Base-by-base conservation (phyloP, 2,888 invertebrate species). In the Brenthis ino region DNA sequence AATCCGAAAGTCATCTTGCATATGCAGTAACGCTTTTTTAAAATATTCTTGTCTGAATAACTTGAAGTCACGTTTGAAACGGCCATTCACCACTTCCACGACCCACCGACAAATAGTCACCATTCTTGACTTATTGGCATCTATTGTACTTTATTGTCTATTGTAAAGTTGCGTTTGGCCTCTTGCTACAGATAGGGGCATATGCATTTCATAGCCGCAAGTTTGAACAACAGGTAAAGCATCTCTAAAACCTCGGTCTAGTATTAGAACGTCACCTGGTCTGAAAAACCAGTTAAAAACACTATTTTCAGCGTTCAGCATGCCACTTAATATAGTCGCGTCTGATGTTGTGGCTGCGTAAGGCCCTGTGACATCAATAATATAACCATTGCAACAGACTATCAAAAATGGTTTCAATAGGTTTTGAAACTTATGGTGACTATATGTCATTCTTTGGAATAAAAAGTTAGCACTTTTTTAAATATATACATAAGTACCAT, bases 11-110 rank as follows among this genome's bases (percentile, higher is more conserved):
- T 71, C 68, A 47, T 61, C 37, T 71, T 37, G n/a, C 6, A 20
- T 20, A 20, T 20, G 20, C 1, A 20, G 20, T 20, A 20, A 20
- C 1, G 20, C 20, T 20, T 20, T 33, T n/a, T 68, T 68, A 68
- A 48, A 68, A 60, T 53, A 68, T 33, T 54, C 53, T 37, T 68
- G 60, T 6, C 64, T 57, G 16, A 68, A 48, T 24, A 68, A 64
- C 48, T 68, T 68, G 37, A 68, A 73, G 67, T 74, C 72, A 14
- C 72, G 37, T 68, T 72, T 72, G n/a, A 74, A 72, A 6, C 68
- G 51, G 11, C 72, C 73, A 50, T 72, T 69, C 2, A 74, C 72
- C 13, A 73, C 65, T 61, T 73, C 70, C 11, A 72, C 65, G 2
- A 72, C 69, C 71, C 73, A 73, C n/a, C 68, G 33, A 28, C 66